Evolutionary conservation across 1,140 invertebrate genomes (phyloP).

Genomic region (Drosophila ananassae): DNA sequence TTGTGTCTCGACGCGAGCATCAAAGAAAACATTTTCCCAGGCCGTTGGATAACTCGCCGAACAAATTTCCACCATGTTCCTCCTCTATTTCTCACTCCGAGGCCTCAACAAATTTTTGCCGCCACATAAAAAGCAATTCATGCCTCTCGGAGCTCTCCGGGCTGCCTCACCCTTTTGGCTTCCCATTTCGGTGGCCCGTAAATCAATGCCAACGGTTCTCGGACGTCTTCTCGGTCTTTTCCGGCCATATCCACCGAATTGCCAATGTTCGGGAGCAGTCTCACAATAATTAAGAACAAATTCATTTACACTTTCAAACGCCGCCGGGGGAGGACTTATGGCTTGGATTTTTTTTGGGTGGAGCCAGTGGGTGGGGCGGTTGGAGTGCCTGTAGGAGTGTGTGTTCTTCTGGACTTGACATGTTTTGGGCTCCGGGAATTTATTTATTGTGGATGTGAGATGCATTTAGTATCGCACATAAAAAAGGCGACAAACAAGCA

Average conservation of each 20-base stretch:
- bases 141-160: slow-evolving; percentile 23
- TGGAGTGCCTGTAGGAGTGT: slow-evolving; percentile 4
- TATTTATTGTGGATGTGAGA: slow-evolving; percentile 67
- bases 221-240: slow-evolving; percentile 29
- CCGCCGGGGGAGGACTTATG: slow-evolving; percentile 16
- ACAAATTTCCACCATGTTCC: slow-evolving; percentile 57
- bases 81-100: slow-evolving; percentile 1
- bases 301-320: slow-evolving; percentile 80
- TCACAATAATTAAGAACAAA: slow-evolving; percentile 81
- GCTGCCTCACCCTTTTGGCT: slow-evolving; percentile 56
- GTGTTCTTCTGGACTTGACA: slow-evolving; percentile 61
- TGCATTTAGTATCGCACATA: slow-evolving; percentile 62
- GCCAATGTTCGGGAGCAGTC: slow-evolving; percentile 47
- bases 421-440: slow-evolving; percentile 70
- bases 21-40: slow-evolving; percentile 77
- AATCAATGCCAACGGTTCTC: slow-evolving; percentile 71
- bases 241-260: slow-evolving; percentile 44
- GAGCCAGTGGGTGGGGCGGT: slow-evolving; percentile 2
- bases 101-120: slow-evolving; percentile 51
- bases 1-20: slow-evolving; percentile 41
- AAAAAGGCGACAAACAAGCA: slow-evolving; percentile 61
- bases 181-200: slow-evolving; percentile 55
- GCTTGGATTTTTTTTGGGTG: slow-evolving; percentile 2
- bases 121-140: slow-evolving; percentile 76
- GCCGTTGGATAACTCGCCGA: slow-evolving; percentile 50